phyloP scores from a whole-genome alignment of 2,888 invertebrate genomes.

The Xestia sexstrigata region DNA sequence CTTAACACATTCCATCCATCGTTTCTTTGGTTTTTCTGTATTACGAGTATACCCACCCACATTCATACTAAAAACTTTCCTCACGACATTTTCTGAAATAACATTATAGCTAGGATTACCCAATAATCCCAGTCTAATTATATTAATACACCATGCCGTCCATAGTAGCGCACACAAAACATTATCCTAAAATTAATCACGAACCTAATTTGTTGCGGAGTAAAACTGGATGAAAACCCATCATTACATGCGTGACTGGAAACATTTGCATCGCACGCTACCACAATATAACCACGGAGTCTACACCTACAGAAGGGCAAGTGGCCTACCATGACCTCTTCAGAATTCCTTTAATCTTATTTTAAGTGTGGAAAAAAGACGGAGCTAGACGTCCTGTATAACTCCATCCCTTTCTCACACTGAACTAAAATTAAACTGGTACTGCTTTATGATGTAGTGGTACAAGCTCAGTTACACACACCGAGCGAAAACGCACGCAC shows the following conservation, averaged over 20 bases:
- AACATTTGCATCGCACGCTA: slow-evolving; percentile 64
- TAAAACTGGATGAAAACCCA: slow-evolving; percentile 48
- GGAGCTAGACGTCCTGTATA: neutral
- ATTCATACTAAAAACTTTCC: too few species aligned
- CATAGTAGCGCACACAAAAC: slow-evolving; percentile 12
- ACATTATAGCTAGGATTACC: neutral
- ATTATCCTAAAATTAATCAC: slow-evolving; percentile 55
- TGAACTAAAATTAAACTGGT: neutral
- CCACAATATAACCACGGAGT: slow-evolving; percentile 13
- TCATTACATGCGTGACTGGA: slow-evolving; percentile 63
- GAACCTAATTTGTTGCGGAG: slow-evolving; percentile 34
- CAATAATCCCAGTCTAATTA: slow-evolving; percentile 2
- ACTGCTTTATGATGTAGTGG: neutral
- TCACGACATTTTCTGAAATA: too few species aligned
- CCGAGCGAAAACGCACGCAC: neutral
- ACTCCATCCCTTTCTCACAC: neutral
- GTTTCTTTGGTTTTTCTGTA: too few species aligned
- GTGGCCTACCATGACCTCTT: neutral
- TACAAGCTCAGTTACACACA: neutral
- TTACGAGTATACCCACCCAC: too few species aligned
- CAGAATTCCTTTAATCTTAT: too few species aligned
- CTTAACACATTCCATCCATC: too few species aligned
- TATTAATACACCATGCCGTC: slow-evolving; percentile 21
- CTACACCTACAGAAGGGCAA: slow-evolving; percentile 2
- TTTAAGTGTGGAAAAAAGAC: neutral